phyloP scores from a whole-genome alignment of 1,140 invertebrate species.

The Papilio xuthus region DNA sequence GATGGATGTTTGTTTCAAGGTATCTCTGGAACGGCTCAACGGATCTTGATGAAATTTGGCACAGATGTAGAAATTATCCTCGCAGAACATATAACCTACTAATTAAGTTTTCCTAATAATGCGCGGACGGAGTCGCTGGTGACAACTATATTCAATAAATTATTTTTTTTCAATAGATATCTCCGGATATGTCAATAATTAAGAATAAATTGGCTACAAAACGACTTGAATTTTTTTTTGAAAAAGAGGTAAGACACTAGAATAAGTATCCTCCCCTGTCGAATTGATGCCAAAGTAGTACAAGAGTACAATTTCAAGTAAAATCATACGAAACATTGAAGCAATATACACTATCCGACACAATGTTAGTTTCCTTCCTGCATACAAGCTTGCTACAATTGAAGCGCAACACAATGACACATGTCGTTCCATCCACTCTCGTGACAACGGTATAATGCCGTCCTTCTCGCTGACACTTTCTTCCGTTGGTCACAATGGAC shows the following conservation, averaged over 20 bases:
- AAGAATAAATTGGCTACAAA: too few species aligned
- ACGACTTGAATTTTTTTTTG: neutral
- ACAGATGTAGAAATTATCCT: too few species aligned
- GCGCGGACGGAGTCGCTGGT: too few species aligned
- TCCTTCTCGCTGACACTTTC: conserved; percentile 68
- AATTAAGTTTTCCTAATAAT: too few species aligned
- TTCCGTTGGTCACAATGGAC: conserved; percentile 61
- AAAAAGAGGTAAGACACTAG: neutral
- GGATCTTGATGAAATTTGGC: too few species aligned
- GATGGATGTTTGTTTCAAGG: too few species aligned
- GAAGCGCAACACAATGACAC: conserved; percentile 68
- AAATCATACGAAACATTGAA: conserved; percentile 8
- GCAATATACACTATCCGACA: conserved; percentile 43
- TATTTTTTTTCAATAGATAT: too few species aligned
- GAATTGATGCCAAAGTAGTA: neutral
- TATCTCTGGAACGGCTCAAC: too few species aligned
- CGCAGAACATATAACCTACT: too few species aligned
- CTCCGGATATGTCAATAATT: too few species aligned
- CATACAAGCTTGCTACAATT: conserved; percentile 71
- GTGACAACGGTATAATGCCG: conserved; percentile 63
- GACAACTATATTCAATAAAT: too few species aligned
- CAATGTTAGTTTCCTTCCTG: conserved; percentile 65
- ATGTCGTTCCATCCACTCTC: conserved; percentile 67
- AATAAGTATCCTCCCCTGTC: neutral
- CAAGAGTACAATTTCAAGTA: neutral